phyloP scores from a whole-genome alignment of 2,888 invertebrate species.

The Pristionchus entomophagus region DNA sequence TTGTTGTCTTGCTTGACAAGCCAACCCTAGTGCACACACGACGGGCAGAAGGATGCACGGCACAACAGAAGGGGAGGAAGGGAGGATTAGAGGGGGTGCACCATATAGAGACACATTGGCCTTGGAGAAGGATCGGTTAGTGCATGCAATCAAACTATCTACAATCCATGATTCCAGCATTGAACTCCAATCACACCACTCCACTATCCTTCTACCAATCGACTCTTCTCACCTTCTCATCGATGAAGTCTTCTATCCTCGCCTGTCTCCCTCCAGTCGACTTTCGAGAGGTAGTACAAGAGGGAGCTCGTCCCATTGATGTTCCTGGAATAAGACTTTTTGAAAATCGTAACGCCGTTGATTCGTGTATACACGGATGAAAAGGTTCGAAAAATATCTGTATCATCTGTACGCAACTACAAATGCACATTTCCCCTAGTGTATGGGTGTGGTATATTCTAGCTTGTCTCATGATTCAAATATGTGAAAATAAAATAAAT shows the following conservation, averaged over 20 bases:
- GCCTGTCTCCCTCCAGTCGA: slow-evolving; percentile 40
- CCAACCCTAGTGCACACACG: too few relatives aligned
- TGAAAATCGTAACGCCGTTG: too few relatives aligned
- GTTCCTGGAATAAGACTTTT: background rate
- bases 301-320: background rate
- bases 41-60: background rate
- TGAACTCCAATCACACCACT: background rate
- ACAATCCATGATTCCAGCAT: background rate
- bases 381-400: too few relatives aligned
- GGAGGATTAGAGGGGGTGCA: background rate
- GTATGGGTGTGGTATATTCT: too few relatives aligned
- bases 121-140: background rate
- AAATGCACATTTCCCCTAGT: too few relatives aligned
- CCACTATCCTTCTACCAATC: background rate
- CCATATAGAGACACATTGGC: background rate
- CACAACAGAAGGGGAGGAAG: background rate
- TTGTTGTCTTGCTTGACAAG: too few relatives aligned
- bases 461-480: too few relatives aligned
- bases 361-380: too few relatives aligned
- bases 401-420: too few relatives aligned
- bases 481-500: too few relatives aligned
- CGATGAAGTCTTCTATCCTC: slow-evolving; percentile 40
- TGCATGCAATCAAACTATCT: background rate
- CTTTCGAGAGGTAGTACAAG: background rate
- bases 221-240: slow-evolving; percentile 40